These are phyloP conservation scores for Psilopogon haemacephalus DNA, from an alignment of 2,113 vertebrate genomes.

Conservation along the genomic window DNA sequence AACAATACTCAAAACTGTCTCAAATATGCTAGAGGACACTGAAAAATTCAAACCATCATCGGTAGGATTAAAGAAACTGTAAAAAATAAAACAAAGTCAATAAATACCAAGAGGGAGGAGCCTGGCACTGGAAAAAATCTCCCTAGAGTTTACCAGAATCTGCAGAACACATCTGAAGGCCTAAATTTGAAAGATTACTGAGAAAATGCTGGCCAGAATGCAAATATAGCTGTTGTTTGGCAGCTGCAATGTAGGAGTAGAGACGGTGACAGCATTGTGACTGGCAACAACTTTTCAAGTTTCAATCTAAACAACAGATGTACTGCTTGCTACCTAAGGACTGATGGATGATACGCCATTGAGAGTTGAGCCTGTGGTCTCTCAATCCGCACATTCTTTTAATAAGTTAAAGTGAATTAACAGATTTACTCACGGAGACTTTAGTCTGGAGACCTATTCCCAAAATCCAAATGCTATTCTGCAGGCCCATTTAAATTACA, in stretches of 20 bases:
- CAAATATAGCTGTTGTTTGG: neutral
- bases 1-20: neutral
- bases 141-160: neutral
- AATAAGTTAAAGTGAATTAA: neutral
- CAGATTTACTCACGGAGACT: neutral
- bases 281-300: neutral
- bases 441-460: neutral
- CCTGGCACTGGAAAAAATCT: neutral
- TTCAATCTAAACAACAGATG: neutral
- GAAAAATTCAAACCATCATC: neutral
- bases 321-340: conserved; percentile 48
- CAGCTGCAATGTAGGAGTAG: neutral
- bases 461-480: neutral
- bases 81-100: neutral
- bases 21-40: neutral
- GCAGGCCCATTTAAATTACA: neutral
- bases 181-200: neutral
- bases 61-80: neutral
- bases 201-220: neutral
- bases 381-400: neutral
- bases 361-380: neutral
- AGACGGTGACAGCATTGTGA: neutral
- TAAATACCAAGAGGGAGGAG: neutral
- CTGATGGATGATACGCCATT: neutral
- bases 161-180: rapidly evolving